A percentile compares a stretch with the other conserved stretches of the same genome.
Conservation (phyloP, 2,888 invertebrate genomes). For the Trichogramma dendrolimi region DNA sequence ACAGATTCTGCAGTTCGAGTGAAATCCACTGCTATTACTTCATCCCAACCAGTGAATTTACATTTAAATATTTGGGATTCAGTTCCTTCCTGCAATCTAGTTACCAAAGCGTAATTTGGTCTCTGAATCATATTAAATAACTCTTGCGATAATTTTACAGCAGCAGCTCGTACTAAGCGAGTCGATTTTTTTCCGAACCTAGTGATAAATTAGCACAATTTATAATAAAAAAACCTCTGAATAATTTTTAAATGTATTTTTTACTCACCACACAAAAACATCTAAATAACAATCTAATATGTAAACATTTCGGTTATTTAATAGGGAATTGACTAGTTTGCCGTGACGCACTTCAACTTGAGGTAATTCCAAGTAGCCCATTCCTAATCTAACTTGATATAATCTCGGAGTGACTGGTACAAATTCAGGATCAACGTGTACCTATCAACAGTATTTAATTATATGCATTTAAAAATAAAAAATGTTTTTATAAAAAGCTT, state of each 20-base stretch:
- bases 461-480: conserved; percentile 1
- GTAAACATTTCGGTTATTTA: conserved; percentile 91
- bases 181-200: conserved; percentile 98
- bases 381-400: conserved; percentile 93
- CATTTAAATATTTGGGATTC: conserved; percentile 93
- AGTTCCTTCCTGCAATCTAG: conserved; percentile 86
- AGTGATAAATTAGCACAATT: conserved; percentile 7
- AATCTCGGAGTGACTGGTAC: conserved; percentile 68
- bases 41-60: conserved; percentile 97
- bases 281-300: conserved; percentile 92
- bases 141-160: conserved; percentile 94
- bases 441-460: conserved; percentile 51
- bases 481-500: not conserved
- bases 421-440: conserved; percentile 69
- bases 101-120: conserved; percentile 81
- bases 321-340: conserved; percentile 70
- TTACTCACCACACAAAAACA: conserved; percentile 89
- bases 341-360: conserved; percentile 79
- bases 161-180: conserved; percentile 88
- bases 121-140: conserved; percentile 90
- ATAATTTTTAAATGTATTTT: conserved; percentile 3
- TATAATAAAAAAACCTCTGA: not conserved
- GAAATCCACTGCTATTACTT: conserved; percentile 97
- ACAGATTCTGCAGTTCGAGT: conserved; percentile 97
- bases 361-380: conserved; percentile 97